Percentiles rank a stretch among this genome's conserved stretches.
Evolutionary conservation across 2,888 invertebrate species (phyloP).

Genomic region (Diaprepes abbreviatus): DNA sequence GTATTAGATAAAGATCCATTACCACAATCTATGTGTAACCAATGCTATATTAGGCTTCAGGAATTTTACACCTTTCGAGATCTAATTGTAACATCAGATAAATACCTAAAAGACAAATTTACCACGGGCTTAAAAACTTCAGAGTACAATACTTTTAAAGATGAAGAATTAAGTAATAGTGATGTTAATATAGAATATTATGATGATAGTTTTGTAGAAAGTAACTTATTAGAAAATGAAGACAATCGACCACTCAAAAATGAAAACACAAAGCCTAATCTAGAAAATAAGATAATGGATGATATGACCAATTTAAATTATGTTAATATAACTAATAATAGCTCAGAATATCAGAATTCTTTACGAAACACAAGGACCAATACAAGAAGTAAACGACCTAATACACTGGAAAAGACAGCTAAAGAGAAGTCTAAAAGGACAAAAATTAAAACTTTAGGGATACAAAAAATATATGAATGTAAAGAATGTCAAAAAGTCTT

Average conservation of each 20-base stretch:
- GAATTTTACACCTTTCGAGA: slow-evolving; percentile 24
- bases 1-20: slow-evolving; percentile 26
- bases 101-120: slow-evolving; percentile 13
- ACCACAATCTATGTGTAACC: slow-evolving; percentile 26
- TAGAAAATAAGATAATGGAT: neutral
- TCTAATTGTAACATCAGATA: slow-evolving; percentile 26
- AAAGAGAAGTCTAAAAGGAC: neutral
- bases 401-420: neutral
- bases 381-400: neutral
- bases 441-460: slow-evolving; percentile 3
- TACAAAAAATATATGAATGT: slow-evolving; percentile 21
- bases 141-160: neutral
- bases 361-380: neutral
- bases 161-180: neutral
- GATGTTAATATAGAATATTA: neutral
- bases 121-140: neutral
- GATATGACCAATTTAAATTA: neutral
- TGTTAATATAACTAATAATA: neutral
- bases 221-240: neutral
- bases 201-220: neutral
- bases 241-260: neutral
- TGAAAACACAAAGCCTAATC: slow-evolving; percentile 12
- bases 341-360: neutral
- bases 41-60: slow-evolving; percentile 20
- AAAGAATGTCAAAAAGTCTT: slow-evolving; percentile 29